Evolutionary conservation across 2,888 invertebrate genomes (phyloP).

Genomic region (Phanerotoma sp.): DNA sequence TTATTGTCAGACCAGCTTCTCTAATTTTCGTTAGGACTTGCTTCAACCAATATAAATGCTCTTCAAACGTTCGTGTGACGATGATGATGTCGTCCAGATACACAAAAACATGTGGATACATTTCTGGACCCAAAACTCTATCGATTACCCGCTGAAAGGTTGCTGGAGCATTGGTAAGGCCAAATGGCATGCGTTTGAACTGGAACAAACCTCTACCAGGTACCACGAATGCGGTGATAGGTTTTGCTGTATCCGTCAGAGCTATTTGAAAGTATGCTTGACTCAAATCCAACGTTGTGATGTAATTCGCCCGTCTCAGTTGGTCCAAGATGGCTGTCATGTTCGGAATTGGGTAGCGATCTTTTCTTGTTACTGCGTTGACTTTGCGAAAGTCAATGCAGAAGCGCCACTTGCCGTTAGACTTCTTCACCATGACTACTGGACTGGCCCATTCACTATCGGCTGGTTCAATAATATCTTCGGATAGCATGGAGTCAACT

Average conservation of each 20-base stretch:
- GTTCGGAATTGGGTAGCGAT: not conserved
- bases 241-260: not conserved
- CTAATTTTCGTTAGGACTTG: conserved; percentile 12
- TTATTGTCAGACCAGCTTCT: conserved; percentile 23
- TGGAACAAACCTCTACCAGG: conserved; percentile 40
- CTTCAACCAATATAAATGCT: conserved; percentile 23
- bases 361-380: conserved; percentile 36
- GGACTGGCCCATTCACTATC: conserved; percentile 38
- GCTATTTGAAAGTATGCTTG: conserved; percentile 3
- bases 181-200: conserved; percentile 34
- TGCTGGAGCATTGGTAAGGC: conserved; percentile 1
- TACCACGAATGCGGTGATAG: conserved; percentile 33
- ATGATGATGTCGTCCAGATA: conserved; percentile 34
- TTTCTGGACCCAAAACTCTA: conserved; percentile 1
- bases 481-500: conserved; percentile 34
- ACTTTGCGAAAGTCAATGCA: conserved; percentile 36
- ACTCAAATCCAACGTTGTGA: not conserved
- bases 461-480: conserved; percentile 35
- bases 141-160: conserved; percentile 11
- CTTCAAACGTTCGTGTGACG: conserved; percentile 28
- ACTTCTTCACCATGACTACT: conserved; percentile 37
- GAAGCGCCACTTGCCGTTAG: conserved; percentile 38
- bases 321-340: not conserved
- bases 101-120: not conserved
- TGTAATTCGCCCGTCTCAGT: not conserved